These are phyloP conservation scores for Drosophila incognita DNA, from an alignment of 2,888 invertebrate genomes.

Conservation along the genomic window DNA sequence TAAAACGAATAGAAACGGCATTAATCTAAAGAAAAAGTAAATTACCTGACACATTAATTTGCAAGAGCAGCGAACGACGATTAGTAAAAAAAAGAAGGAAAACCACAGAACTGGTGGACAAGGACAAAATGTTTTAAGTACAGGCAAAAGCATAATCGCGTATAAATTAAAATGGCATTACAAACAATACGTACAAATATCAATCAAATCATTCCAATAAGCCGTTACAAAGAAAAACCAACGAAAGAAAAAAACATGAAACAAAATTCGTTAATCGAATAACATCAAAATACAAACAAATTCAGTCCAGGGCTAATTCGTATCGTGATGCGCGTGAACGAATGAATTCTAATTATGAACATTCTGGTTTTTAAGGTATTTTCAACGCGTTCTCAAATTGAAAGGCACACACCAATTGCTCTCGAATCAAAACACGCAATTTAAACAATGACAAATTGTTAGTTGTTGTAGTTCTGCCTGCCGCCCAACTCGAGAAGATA, in stretches of 20 bases:
- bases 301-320: slow-evolving; percentile 69
- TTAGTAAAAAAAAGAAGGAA: slow-evolving; percentile 10
- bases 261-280: slow-evolving; percentile 58
- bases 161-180: slow-evolving; percentile 61
- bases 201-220: slow-evolving; percentile 53
- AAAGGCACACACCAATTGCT: slow-evolving; percentile 62
- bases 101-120: slow-evolving; percentile 48
- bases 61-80: slow-evolving; percentile 31
- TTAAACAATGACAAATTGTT: slow-evolving; percentile 19
- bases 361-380: slow-evolving; percentile 23
- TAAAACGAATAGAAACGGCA: slow-evolving; percentile 50
- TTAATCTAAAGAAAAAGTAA: slow-evolving; percentile 31
- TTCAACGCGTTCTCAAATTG: slow-evolving; percentile 31
- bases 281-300: slow-evolving; percentile 63
- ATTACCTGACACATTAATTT: slow-evolving; percentile 47
- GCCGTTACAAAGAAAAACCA: slow-evolving; percentile 28
- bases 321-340: slow-evolving; percentile 53
- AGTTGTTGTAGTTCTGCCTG: slow-evolving; percentile 91
- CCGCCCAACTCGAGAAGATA: slow-evolving; percentile 95
- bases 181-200: slow-evolving; percentile 43
- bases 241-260: slow-evolving; percentile 44
- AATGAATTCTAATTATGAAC: slow-evolving; percentile 26
- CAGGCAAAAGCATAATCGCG: slow-evolving; percentile 44
- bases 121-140: slow-evolving; percentile 46
- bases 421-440: slow-evolving; percentile 50